A percentile compares a stretch with the other conserved stretches of the same genome.
Conservation (phyloP, 2,113 vertebrate species). For the Ophiodon elongatus region DNA sequence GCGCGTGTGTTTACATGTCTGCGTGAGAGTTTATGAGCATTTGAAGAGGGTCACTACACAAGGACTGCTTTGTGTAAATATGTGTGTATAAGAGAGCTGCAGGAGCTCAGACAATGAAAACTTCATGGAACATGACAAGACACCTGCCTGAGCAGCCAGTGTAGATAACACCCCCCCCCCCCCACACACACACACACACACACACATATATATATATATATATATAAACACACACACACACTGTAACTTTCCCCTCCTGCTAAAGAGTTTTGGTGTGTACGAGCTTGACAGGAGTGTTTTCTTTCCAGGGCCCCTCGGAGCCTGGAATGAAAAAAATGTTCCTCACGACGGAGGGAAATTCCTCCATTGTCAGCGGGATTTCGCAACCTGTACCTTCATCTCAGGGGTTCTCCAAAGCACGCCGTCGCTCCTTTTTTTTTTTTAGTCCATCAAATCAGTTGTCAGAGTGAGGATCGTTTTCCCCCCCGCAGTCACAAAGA, state of each 20-base stretch:
- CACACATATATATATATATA: constrained; percentile 7
- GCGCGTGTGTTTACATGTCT: constrained; percentile 47
- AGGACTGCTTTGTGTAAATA: constrained; percentile 28
- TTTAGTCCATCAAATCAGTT: constrained; percentile 48
- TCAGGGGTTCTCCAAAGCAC: constrained; percentile 40
- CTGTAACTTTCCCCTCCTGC: constrained; percentile 32
- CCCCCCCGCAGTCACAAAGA: neutral
- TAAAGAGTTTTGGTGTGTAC: constrained; percentile 59
- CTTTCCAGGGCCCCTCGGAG: constrained; percentile 59
- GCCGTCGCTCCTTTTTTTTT: constrained; percentile 15
- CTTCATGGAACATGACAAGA: constrained; percentile 60
- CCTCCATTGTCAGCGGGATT: constrained; percentile 73
- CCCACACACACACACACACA: constrained; percentile 4
- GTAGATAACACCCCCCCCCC: constrained; percentile 31
- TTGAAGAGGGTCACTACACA: constrained; percentile 30
- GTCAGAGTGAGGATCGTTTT: constrained; percentile 20
- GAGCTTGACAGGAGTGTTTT: constrained; percentile 57
- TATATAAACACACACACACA: constrained; percentile 20
- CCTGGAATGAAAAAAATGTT: constrained; percentile 78
- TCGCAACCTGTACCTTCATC: constrained; percentile 55
- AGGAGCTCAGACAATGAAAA: constrained; percentile 40
- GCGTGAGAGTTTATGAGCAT: constrained; percentile 45
- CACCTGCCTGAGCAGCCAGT: constrained; percentile 51
- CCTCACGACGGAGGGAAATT: constrained; percentile 75
- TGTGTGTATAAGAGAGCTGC: constrained; percentile 16